Evolutionary conservation across 2,888 invertebrate species (phyloP), one percentile per base, ranked within the genome.

Genomic region (Sussaba pulchella): DNA sequence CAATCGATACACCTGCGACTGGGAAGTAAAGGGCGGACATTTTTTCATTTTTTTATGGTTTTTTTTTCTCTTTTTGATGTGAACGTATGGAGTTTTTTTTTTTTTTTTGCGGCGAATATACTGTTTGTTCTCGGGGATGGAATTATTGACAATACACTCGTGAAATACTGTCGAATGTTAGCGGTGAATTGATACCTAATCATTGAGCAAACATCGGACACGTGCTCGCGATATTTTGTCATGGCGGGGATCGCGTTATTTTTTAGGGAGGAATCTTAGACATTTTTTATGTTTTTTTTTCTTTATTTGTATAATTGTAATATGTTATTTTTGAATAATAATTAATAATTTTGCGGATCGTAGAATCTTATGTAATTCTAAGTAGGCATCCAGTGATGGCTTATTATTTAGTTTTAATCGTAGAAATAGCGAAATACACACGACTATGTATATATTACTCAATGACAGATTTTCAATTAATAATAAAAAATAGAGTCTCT

Each of bases 141-240:
- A 88, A 88, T 86, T 86, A 85, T 85, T 86, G 83, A 87, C 84
- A 84, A 71, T 87, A 81, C 86, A 83, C 86, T 87, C 82, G 78
- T 80, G 66, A 73, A 74, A 69, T 78, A 54, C 73, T 66, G 71
- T 63, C 71, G 67, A 54, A 52, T 63, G 63, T 82, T 61, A 82
- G 78, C 73, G 71, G 73, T 67, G 82, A 83, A 84, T 86, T 81
- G 85, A 88, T 88, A 88, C 86, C 83, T 67, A 88, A 88, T 89
- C 89, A 84, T 83, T 84, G 80, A 82, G 84, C 84, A 88, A 89
- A 89, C 85, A 88, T 59, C 63, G 21, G 78, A 81, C 81, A 81
- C 82, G 81, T 70, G 77, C 69, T 47, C 66, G 26, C 80, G 78
- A 83, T 82, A 86, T 83, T 86, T 84, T 84, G 85, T n/a, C n/a